These are phyloP conservation scores for Euzophera pinguis DNA, from an alignment of 2,888 invertebrate species.

Conservation along the genomic window DNA sequence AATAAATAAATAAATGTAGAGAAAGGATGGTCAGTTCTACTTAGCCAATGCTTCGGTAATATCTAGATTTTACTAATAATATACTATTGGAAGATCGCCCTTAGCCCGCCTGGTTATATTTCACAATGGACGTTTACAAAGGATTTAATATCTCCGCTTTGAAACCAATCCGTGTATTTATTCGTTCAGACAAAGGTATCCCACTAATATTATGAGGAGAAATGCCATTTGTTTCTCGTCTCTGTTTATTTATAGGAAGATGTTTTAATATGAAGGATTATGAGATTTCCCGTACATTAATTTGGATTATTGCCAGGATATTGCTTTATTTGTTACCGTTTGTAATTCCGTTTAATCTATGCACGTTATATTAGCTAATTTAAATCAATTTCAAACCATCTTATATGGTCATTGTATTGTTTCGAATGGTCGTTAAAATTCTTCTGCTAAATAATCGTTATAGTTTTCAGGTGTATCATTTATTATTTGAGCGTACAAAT, in stretches of 20 bases:
- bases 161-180: constrained; percentile 24
- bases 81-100: constrained; percentile 22
- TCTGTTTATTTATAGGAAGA: constrained; percentile 13
- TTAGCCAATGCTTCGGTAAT: too few relatives aligned
- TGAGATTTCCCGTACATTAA: constrained; percentile 7
- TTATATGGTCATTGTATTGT: not conserved
- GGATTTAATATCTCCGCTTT: constrained; percentile 26
- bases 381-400: not conserved
- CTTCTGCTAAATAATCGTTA: too few relatives aligned
- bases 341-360: not conserved
- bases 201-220: constrained; percentile 17
- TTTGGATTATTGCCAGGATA: constrained; percentile 2
- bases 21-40: too few relatives aligned
- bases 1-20: too few relatives aligned
- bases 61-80: constrained; percentile 22
- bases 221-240: constrained; percentile 11
- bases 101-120: constrained; percentile 21
- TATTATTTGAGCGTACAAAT: too few relatives aligned
- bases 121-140: constrained; percentile 25
- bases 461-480: too few relatives aligned
- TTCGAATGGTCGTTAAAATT: too few relatives aligned
- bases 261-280: constrained; percentile 8
- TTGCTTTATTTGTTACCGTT: constrained; percentile 4
- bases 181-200: constrained; percentile 25
- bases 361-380: not conserved